Evolutionary conservation across 2,888 invertebrate genomes (phyloP), one percentile per base, ranked within the genome.

Genomic region (Pterostichus niger): DNA sequence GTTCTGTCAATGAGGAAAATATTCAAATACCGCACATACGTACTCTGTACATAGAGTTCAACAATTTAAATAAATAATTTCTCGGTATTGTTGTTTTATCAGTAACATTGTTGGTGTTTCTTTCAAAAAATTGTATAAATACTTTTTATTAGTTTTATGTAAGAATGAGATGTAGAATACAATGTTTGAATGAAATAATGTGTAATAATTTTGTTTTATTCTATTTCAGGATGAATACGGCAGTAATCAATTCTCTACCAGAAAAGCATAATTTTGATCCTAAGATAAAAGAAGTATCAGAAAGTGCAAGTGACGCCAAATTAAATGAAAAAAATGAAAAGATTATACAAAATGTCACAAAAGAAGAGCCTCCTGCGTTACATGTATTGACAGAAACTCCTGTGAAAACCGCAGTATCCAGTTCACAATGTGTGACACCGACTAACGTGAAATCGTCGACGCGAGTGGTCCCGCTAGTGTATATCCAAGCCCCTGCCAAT

Each of bases 141-240:
- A 59, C 40, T 59, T 59, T 31, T 17, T 59, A 40, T 40, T 40
- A 59, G 24, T 59, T 59, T n/a, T 11, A 54, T 15, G 54, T 54
- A 54, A 54, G 54, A 10, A 54, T 10, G 9, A 17, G n/a, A 13
- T 54, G 0, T 54, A 15, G 5, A 11, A 33, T 10, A 61, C 11
- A 31, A 13, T 68, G 17, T 73, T 73, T 73, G 31, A 10, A 73
- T 17, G 40, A n/a, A 33, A 35, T 76, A 10, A 59, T 15, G 7
- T 35, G 78, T 35, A 49, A 59, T 49, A 68, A 40, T 40, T 40
- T 40, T 3, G 40, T 40, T 40, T 77, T 77, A 33, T 15, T 76
- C 54, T 44, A 78, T 82, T 82, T 73, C 75, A 82, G 82, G 68
- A 82, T 82, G 82, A 82, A 75, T 46, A 75, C 82, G 46, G 59